Base-by-base conservation (phyloP, 2,113 vertebrate genomes). In the Elaphurus davidianus region DNA sequence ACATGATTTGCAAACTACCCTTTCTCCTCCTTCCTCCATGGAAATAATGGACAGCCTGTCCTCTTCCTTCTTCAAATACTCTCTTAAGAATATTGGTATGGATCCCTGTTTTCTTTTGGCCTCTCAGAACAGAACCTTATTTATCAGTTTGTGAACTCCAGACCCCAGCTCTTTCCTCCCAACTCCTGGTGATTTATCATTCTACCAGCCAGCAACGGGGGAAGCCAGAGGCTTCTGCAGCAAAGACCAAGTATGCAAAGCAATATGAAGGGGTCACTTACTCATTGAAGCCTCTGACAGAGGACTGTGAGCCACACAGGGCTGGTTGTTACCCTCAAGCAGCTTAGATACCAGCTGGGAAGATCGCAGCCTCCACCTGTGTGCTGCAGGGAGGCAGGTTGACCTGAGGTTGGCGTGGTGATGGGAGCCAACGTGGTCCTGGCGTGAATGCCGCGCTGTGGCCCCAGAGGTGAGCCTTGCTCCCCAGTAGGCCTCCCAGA, bases 381-480 rank as follows among this genome's bases (percentile, higher is more conserved):
- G 5, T 12, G 89, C 62, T 82, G 91, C 28, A 17, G n/a, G 59
- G 83, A 45, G 23, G 33, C 19, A 45, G 23, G 40, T 40, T 62
- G 83, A 40, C 60, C 21, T 21, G 28, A 50, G 36, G 7, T 28
- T 25, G 30, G 14, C 7, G 4, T 50, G 67, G 62, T 62, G 27
- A 0, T 85, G 60, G 43, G 62, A 87, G 30, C 52, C 36, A 27
- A 28, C 59, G 33, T 21, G 62, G 91, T 25, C 19, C 2, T 10
- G 3, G n/a, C 0, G 0, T 11, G 7, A 54, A 79, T 23, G 11
- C n/a, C 0, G 0, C 5, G 15, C 86, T 28, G 17, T 45, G 85
- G 60, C 19, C 59, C 28, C 55, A n/a, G 33, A 83, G 36, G 17
- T 27, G n/a, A 92, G 52, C 43, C 57, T 67, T 1, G 54, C 33